Evolutionary conservation across 2,797 vertebrate species (phyloP), one percentile per base, ranked within the genome.

Genomic region (Cyclopterus lumpus): DNA sequence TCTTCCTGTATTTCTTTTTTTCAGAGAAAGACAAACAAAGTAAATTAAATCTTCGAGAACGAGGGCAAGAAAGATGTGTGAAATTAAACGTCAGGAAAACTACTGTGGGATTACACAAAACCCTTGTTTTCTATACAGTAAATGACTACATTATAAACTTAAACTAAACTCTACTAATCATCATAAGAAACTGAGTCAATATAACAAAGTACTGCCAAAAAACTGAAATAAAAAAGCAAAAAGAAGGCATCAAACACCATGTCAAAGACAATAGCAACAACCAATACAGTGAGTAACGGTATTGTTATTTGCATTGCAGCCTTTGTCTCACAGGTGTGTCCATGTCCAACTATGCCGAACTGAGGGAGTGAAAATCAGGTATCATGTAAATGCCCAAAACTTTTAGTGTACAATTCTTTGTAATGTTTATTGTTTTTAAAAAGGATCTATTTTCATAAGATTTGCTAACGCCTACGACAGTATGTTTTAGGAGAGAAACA

Each of bases 81-180:
- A 8, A 48, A 58, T 54, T 9, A 63, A 69, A 65, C 65, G 58
- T 60, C 44, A 68, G 20, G 18, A 44, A 8, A 53, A 46, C 12
- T 42, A n/a, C 34, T 40, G 16, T 1, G 24, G 24, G 32, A 49
- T 49, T 49, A 44, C 18, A 30, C 12, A 63, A 1, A 5, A 22
- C 4, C 1, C 24, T 26, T 16, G 11, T 60, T 71, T 32, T 49
- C 38, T 60, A 8, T 42, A 42, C 14, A 3, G 14, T 67, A 26
- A 55, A 49, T 32, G 22, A 44, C 49, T n/a, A n/a, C 8, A 42
- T 28, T 64, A 32, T 36, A 60, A 10, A 34, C 1, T 55, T 10
- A 26, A 18, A 49, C 9, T 6, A n/a, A 30, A 15, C 9, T 46
- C 30, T 15, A 42, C 14, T 38, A 28, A 38, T 11, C 3, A 6